Evolutionary conservation across 35 echinoderm and acorn worm species (phyloP).

Genomic region (Heliocidaris erythrogramma): DNA sequence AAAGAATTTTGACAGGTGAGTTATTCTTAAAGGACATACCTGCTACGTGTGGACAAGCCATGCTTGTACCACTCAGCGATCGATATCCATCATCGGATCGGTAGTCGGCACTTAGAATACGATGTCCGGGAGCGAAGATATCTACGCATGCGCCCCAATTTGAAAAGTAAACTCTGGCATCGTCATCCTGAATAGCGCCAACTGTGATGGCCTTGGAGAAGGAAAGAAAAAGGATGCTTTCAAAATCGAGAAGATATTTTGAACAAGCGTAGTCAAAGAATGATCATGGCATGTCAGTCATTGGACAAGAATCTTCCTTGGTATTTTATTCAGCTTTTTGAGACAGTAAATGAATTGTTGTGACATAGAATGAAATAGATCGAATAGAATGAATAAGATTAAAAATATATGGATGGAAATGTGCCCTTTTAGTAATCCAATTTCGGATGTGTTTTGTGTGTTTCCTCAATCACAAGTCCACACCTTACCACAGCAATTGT

Average conservation of each 20-base stretch:
- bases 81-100: constrained; percentile 57
- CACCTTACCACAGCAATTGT: no score
- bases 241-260: no score
- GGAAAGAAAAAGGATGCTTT: no score
- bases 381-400: no score
- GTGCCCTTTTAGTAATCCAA: no score
- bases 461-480: no score
- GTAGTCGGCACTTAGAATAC: constrained; percentile 64
- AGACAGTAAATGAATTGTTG: neutral
- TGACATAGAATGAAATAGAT: no score
- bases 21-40: constrained; percentile 33
- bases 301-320: neutral
- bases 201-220: constrained; percentile 56
- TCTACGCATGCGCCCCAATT: constrained; percentile 73
- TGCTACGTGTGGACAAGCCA: constrained; percentile 73
- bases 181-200: constrained; percentile 55
- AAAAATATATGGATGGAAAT: no score
- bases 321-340: no score
- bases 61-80: constrained; percentile 71
- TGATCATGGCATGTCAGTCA: neutral
- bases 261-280: neutral
- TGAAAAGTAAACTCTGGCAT: constrained; percentile 63
- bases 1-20: neutral
- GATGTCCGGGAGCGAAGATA: constrained; percentile 66
- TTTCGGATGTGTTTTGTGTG: no score